Conservation (phyloP, 2,888 invertebrate genomes). For the Caenorhabditis sp. region DNA sequence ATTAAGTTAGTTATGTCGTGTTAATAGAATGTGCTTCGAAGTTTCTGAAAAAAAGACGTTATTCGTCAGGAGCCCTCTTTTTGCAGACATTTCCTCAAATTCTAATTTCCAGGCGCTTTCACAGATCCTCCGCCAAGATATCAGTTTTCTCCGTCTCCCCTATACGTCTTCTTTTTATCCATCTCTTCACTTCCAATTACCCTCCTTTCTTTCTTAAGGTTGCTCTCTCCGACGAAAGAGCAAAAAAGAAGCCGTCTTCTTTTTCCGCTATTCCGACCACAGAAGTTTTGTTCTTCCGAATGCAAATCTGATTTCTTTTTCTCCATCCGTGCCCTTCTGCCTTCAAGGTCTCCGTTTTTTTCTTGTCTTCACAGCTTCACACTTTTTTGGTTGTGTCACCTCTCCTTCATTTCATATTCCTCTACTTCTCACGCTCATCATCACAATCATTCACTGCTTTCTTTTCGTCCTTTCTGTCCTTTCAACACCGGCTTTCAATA, state of each 20-base stretch:
- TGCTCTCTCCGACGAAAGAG: slow-evolving; percentile 8
- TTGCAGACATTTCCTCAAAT: slow-evolving; percentile 33
- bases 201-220: slow-evolving; percentile 22
- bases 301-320: slow-evolving; percentile 50
- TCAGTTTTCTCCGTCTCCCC: slow-evolving; percentile 39
- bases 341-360: slow-evolving; percentile 42
- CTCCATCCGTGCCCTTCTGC: slow-evolving; percentile 5
- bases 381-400: slow-evolving; percentile 35
- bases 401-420: slow-evolving; percentile 54
- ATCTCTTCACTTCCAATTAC: slow-evolving; percentile 40
- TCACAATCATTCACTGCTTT: slow-evolving; percentile 48
- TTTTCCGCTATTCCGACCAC: slow-evolving; percentile 4
- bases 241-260: background rate
- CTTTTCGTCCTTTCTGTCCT: slow-evolving; percentile 37
- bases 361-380: slow-evolving; percentile 26
- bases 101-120: slow-evolving; percentile 37
- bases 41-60: slow-evolving; percentile 29
- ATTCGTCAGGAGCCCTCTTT: slow-evolving; percentile 8
- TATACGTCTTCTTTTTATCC: slow-evolving; percentile 3
- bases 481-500: slow-evolving; percentile 60
- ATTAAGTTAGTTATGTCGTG: no score
- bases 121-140: slow-evolving; percentile 51
- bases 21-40: no score
- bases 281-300: slow-evolving; percentile 46
- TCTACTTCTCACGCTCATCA: slow-evolving; percentile 56